phyloP scores from a whole-genome alignment of 2,888 invertebrate genomes.

The Habroteleia sp. region DNA sequence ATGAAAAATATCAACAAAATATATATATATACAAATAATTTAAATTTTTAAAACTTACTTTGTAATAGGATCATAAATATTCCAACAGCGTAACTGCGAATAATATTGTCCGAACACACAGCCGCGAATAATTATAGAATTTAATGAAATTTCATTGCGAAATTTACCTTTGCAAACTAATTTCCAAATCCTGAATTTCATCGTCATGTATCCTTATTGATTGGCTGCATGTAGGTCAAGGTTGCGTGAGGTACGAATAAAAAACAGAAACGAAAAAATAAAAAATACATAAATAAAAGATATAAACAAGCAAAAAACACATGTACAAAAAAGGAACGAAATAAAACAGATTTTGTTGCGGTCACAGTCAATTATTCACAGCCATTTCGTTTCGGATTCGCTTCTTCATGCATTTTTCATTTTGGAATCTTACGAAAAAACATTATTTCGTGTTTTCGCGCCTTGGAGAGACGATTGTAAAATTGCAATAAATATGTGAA shows the following conservation, averaged over 20 bases:
- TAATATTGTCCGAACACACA: no score
- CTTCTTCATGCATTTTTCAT: conserved; percentile 48
- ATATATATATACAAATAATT: no score
- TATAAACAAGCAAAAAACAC: neutral
- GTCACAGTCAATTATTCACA: conserved; percentile 50
- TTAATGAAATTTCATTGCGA: no score
- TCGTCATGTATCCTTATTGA: conserved; percentile 24
- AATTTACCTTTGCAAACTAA: no score
- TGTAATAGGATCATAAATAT: no score
- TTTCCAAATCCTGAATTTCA: conserved; percentile 40
- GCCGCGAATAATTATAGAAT: no score
- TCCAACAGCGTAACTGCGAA: no score
- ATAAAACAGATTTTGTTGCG: conserved; percentile 33
- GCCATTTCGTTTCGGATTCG: conserved; percentile 28
- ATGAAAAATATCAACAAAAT: no score
- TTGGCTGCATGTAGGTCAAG: conserved; percentile 45
- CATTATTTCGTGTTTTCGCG: conserved; percentile 7
- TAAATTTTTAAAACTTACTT: no score
- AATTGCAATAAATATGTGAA: no score
- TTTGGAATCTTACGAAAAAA: conserved; percentile 35
- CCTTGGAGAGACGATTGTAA: conserved; percentile 1
- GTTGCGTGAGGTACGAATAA: conserved; percentile 17
- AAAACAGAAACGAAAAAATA: conserved; percentile 10
- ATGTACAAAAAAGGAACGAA: conserved; percentile 28
- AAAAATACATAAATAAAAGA: neutral